Conservation (phyloP, 2,113 vertebrate genomes). For the Ochotona princeps region DNA sequence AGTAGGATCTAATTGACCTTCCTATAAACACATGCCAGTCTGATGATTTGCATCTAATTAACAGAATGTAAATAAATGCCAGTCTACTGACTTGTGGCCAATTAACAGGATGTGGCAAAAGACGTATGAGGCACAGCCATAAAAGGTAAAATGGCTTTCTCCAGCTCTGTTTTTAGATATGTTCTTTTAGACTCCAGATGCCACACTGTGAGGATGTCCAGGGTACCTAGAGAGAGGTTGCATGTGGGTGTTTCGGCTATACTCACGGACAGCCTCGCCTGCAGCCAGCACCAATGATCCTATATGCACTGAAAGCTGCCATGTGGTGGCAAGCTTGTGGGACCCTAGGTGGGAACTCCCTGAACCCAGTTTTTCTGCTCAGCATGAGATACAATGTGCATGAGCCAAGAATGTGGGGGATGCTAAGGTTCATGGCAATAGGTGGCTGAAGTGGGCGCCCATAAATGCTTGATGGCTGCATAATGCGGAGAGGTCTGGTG, state of each 20-base stretch:
- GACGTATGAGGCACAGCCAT: not conserved
- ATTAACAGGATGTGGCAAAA: too few species aligned
- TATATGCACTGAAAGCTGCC: not conserved
- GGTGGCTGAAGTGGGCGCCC: not conserved
- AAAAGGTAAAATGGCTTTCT: not conserved
- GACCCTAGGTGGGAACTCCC: not conserved
- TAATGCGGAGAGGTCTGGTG: not conserved
- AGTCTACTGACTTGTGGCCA: not conserved
- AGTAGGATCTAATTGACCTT: not conserved
- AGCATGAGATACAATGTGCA: not conserved
- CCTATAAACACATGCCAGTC: not conserved
- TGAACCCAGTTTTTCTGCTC: not conserved
- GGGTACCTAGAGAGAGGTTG: not conserved
- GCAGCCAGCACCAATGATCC: not conserved
- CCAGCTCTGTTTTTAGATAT: not conserved
- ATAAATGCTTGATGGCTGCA: not conserved
- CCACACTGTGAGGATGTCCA: not conserved
- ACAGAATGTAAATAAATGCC: not conserved
- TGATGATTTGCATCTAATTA: conserved; percentile 12
- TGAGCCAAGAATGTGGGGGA: not conserved
- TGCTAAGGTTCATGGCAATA: not conserved
- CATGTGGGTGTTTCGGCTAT: not conserved
- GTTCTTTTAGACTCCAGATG: conserved; percentile 17
- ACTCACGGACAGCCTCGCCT: not conserved
- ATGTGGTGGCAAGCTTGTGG: not conserved